phyloP scores from a whole-genome alignment of 2,888 invertebrate species.

The Euplagia quadripunctaria region DNA sequence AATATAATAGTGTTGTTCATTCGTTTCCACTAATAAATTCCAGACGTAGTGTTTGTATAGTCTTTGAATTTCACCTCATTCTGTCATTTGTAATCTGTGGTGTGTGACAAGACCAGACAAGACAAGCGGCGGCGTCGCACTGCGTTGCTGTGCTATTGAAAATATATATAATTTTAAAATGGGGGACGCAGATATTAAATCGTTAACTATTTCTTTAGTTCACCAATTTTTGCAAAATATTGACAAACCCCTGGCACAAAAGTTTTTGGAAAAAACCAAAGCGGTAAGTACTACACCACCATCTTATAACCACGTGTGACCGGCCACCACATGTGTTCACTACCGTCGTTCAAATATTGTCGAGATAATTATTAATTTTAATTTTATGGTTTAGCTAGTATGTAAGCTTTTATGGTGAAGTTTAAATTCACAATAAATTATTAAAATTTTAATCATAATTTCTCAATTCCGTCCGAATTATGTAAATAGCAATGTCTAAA shows the following conservation, averaged over 20 bases:
- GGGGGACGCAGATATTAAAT: constrained; percentile 67
- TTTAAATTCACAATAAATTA: not conserved
- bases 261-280: constrained; percentile 91
- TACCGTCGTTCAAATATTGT: not conserved
- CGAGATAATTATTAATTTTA: not conserved
- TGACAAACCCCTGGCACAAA: constrained; percentile 89
- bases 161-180: constrained; percentile 54
- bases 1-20: no score
- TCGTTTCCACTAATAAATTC: no score
- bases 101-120: constrained; percentile 28
- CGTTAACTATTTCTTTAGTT: constrained; percentile 85
- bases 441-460: not conserved
- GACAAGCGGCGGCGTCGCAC: constrained; percentile 23
- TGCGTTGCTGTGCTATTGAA: constrained; percentile 23
- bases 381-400: no score
- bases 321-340: constrained; percentile 69
- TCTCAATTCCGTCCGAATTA: not conserved
- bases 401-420: not conserved
- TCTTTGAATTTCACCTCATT: no score
- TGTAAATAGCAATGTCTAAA: not conserved
- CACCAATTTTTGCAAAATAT: constrained; percentile 89
- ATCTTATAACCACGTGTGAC: constrained; percentile 74
- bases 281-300: constrained; percentile 88
- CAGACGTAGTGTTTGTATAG: no score
- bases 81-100: constrained; percentile 5